These are phyloP conservation scores for Heliconius himera DNA, from an alignment of 1,140 invertebrate species.

Conservation along the genomic window DNA sequence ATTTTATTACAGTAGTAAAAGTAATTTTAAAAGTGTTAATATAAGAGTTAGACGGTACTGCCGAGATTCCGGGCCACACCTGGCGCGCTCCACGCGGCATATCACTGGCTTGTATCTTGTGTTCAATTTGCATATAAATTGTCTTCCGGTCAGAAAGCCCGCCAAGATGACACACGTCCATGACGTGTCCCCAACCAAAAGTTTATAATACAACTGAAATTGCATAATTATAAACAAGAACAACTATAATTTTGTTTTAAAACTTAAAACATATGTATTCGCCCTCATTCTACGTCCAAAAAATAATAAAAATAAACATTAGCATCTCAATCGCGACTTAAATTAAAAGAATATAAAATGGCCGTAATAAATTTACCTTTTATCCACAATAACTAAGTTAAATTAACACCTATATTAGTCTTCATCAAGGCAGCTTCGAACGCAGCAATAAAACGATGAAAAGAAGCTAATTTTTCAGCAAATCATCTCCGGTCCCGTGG, in stretches of 20 bases:
- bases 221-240: slow-evolving; percentile 29
- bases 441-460: slow-evolving; percentile 76
- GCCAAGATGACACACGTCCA: slow-evolving; percentile 74
- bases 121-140: slow-evolving; percentile 80
- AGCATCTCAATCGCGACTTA: not conserved
- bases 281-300: not conserved
- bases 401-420: slow-evolving; percentile 78
- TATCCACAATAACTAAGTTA: slow-evolving; percentile 65
- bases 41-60: slow-evolving; percentile 41
- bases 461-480: slow-evolving; percentile 79
- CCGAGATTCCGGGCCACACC: slow-evolving; percentile 34
- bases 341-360: slow-evolving; percentile 39
- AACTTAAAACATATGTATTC: not conserved
- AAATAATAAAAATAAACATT: not conserved
- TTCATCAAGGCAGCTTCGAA: slow-evolving; percentile 66
- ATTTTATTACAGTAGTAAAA: slow-evolving; percentile 42
- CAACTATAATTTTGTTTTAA: slow-evolving; percentile 1
- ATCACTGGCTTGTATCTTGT: slow-evolving; percentile 77
- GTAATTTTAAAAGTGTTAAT: slow-evolving; percentile 76
- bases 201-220: slow-evolving; percentile 40
- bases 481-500: slow-evolving; percentile 78
- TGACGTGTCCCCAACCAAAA: slow-evolving; percentile 52
- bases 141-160: slow-evolving; percentile 74
- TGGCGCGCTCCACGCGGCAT: slow-evolving; percentile 48
- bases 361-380: slow-evolving; percentile 62